Conservation (phyloP, 2,113 vertebrate genomes). For the Urocitellus parryii region DNA sequence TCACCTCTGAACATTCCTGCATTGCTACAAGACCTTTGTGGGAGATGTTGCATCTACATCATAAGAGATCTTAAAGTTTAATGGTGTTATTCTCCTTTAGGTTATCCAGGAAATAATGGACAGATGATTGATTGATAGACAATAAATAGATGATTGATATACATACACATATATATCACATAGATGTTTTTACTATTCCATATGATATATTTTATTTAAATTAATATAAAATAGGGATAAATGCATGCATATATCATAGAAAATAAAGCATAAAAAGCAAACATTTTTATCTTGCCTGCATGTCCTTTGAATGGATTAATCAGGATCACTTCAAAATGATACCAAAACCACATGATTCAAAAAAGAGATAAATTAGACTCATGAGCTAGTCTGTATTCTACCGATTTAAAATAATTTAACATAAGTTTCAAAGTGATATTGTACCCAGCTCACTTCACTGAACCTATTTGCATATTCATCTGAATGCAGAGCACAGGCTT, state of each 20-base stretch:
- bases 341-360: slow-evolving; percentile 54
- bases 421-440: slow-evolving; percentile 58
- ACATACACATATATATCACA: neutral
- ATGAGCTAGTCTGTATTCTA: slow-evolving; percentile 64
- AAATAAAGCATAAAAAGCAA: slow-evolving; percentile 1
- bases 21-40: too few species aligned
- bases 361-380: slow-evolving; percentile 63
- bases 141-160: fast-evolving
- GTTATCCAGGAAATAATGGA: neutral
- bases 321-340: slow-evolving; percentile 50
- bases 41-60: too few species aligned
- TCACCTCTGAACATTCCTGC: too few species aligned
- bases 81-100: neutral
- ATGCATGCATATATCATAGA: neutral
- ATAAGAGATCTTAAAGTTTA: neutral
- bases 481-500: slow-evolving; percentile 72
- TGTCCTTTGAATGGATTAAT: slow-evolving; percentile 66
- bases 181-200: neutral
- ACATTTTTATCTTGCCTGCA: neutral
- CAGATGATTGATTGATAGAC: neutral
- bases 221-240: neutral
- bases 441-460: slow-evolving; percentile 55
- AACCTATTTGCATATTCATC: slow-evolving; percentile 72
- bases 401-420: slow-evolving; percentile 75
- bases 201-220: slow-evolving; percentile 1